These are phyloP conservation scores for Phalera bucephala DNA, from an alignment of 2,888 invertebrate genomes.

Conservation along the genomic window DNA sequence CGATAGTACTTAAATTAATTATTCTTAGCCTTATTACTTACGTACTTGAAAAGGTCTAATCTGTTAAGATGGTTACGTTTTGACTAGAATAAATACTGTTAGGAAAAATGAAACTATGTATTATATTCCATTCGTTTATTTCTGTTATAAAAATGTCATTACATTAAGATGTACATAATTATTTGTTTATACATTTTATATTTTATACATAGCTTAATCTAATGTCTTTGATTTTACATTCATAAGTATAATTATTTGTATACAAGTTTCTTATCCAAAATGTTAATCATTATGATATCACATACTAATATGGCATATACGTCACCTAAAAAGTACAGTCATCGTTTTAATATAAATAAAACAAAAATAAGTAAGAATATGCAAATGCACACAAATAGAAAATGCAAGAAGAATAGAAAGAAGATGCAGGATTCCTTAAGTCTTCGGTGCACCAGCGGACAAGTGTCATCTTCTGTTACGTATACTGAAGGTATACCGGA, in stretches of 20 bases:
- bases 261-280: too few species aligned
- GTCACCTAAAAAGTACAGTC: background rate
- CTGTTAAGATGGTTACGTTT: too few species aligned
- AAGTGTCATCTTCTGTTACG: constrained; percentile 99
- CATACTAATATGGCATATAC: background rate
- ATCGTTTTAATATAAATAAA: too few species aligned
- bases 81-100: background rate
- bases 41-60: background rate
- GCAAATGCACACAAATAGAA: background rate
- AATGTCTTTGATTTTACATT: too few species aligned
- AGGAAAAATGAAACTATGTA: background rate
- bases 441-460: constrained; percentile 54
- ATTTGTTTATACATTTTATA: too few species aligned
- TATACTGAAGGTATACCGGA: constrained; percentile 99
- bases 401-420: background rate
- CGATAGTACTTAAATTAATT: background rate
- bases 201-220: too few species aligned
- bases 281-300: too few species aligned
- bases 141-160: too few species aligned
- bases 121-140: background rate
- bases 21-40: background rate
- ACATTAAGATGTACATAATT: too few species aligned
- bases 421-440: constrained; percentile 31
- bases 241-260: too few species aligned
- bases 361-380: too few species aligned